Evolutionary conservation across 2,113 vertebrate genomes (phyloP), one percentile per base, ranked within the genome.

Genomic region (Opisthocomus hoazin): DNA sequence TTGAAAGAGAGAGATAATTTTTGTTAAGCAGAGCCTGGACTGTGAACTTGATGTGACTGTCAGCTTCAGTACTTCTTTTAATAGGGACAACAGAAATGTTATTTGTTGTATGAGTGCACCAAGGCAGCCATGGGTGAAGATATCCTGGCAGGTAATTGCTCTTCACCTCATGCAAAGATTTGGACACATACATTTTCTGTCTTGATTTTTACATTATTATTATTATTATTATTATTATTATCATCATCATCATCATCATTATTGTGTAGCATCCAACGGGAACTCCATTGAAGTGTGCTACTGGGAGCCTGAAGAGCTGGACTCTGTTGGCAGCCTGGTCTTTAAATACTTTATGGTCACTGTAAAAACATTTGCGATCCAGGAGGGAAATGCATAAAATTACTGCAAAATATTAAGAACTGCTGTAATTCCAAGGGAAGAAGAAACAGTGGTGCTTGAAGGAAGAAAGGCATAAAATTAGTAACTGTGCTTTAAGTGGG

Each of bases 11-110:
- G 43, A 68, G 69, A 56, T 1, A 75, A 84, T 70, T 39, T 66
- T n/a, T 65, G 45, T 89, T 89, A 87, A 92, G 87, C 34, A 64
- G 68, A 91, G 64, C 64, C 76, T 53, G 46, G 90, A 66, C 27
- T 46, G 56, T 54, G 43, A 90, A 65, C 64, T 51, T 68, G 36
- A 15, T 37, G 41, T 61, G 32, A 53, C 9, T n/a, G 39, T 68
- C 77, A 87, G 51, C 30, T 58, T 32, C 23, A n/a, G 32, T 39
- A 20, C 45, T 68, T 41, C 53, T 76, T 76, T 86, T 51, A 58
- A 19, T 2, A 58, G 3, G 17, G 45, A 24, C 43, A 68, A 74
- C 13, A 87, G 83, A 65, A 78, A 92, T 26, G 8, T 32, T 39
- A 64, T 45, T 87, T 88, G 68, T 85, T 36, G 8, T 39, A 15